Conservation (phyloP, 1,140 invertebrate genomes). For the Nephotettix cincticeps region DNA sequence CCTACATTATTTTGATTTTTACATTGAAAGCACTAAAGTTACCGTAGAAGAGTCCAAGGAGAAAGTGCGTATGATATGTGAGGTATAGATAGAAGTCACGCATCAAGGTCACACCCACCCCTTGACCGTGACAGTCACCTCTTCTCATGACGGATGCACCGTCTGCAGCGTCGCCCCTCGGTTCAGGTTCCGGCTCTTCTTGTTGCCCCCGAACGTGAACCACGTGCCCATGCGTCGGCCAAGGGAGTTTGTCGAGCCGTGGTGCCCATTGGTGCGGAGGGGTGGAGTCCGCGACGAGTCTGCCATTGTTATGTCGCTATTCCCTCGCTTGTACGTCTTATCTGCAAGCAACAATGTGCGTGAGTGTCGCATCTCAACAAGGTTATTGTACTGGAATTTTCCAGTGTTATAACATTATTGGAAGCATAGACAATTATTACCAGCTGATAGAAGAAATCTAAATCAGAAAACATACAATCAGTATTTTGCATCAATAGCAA, state of each 20-base stretch:
- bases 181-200: conserved; percentile 48
- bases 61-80: not conserved
- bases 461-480: too few relatives aligned
- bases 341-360: conserved; percentile 42
- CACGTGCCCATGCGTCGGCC: conserved; percentile 59
- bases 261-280: conserved; percentile 42
- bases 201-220: conserved; percentile 58
- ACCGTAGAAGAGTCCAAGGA: too few relatives aligned
- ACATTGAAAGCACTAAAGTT: too few relatives aligned
- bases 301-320: conserved; percentile 1
- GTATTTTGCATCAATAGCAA: too few relatives aligned
- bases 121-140: conserved; percentile 33
- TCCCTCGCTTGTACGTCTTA: conserved; percentile 53
- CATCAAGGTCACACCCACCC: conserved; percentile 33
- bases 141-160: conserved; percentile 37
- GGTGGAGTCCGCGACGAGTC: conserved; percentile 31
- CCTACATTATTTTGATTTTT: too few relatives aligned
- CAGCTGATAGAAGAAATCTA: too few relatives aligned
- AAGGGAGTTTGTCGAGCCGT: conserved; percentile 48
- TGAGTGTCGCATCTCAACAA: too few relatives aligned
- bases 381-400: too few relatives aligned
- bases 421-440: too few relatives aligned
- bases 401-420: too few relatives aligned
- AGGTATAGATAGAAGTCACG: not conserved
- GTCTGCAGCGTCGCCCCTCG: conserved; percentile 32